Percentiles rank a stretch among this genome's conserved stretches.
phyloP scores from a whole-genome alignment of 2,113 vertebrate genomes.

The Cacatua alba region DNA sequence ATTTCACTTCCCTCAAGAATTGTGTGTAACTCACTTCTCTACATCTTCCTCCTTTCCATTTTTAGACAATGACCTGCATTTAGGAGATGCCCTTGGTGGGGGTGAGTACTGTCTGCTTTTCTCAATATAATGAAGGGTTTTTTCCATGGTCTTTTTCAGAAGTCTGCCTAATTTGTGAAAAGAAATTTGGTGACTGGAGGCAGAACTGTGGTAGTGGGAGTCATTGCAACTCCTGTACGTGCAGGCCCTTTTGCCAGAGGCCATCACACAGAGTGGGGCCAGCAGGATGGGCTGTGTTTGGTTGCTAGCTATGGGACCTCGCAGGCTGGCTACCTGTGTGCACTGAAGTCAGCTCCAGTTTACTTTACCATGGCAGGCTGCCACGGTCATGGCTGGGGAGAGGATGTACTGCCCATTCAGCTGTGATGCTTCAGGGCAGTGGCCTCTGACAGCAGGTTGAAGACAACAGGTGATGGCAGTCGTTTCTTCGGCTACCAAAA shows the following conservation, averaged over 20 bases:
- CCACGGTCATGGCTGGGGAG: not conserved
- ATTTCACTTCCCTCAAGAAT: not conserved
- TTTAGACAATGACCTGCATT: constrained; percentile 55
- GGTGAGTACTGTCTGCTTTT: constrained; percentile 25
- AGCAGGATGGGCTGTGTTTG: too few relatives aligned
- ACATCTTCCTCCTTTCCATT: not conserved
- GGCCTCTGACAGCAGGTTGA: not conserved
- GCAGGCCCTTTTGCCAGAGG: too few relatives aligned
- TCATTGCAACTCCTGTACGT: too few relatives aligned
- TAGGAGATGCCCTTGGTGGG: constrained; percentile 53
- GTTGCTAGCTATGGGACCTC: too few relatives aligned
- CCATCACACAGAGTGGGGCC: too few relatives aligned
- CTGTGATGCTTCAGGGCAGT: not conserved
- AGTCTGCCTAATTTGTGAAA: not conserved
- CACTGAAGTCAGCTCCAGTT: not conserved
- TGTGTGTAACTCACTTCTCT: not conserved
- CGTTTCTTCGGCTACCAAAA: not conserved
- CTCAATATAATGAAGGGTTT: not conserved
- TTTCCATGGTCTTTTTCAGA: not conserved
- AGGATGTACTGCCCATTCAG: rapidly evolving
- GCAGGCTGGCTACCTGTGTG: too few relatives aligned
- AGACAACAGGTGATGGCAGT: not conserved
- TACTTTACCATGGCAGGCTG: not conserved
- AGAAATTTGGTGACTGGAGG: not conserved
- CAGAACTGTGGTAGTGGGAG: not conserved